These are phyloP conservation scores for Vultur gryphus DNA, from an alignment of 2,797 vertebrate genomes.

Conservation along the genomic window DNA sequence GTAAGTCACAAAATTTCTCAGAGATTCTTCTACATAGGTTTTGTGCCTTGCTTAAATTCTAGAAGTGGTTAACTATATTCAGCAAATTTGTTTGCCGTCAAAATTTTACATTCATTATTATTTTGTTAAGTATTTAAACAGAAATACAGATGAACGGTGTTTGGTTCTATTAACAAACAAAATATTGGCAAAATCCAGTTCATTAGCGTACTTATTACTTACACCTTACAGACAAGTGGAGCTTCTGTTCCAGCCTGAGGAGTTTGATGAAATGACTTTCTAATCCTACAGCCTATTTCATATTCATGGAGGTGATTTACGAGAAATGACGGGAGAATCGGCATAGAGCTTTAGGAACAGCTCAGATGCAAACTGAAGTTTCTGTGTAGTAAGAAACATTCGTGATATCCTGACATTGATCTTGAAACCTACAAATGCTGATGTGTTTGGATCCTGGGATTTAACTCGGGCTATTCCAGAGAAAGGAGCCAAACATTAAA, in stretches of 20 bases:
- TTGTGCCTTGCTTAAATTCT: background rate
- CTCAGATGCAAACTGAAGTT: background rate
- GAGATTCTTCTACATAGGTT: background rate
- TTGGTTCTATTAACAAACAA: background rate
- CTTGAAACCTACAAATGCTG: background rate
- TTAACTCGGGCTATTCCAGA: background rate
- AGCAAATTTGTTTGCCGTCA: background rate
- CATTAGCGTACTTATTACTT: background rate
- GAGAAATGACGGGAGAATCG: background rate
- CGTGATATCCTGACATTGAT: background rate
- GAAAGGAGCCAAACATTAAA: background rate
- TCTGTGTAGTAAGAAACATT: background rate
- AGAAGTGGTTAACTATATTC: background rate
- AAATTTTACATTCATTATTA: background rate
- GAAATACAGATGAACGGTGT: background rate
- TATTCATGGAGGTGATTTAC: background rate
- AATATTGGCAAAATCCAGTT: background rate
- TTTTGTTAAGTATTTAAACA: background rate
- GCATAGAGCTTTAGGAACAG: background rate
- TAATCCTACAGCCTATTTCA: conserved; percentile 14
- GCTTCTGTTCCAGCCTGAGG: background rate
- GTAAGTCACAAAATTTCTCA: background rate
- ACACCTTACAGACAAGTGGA: background rate
- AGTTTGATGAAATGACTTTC: conserved; percentile 15
- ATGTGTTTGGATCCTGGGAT: background rate